phyloP scores from a whole-genome alignment of 2,797 vertebrate genomes.

The Halcyon badia region DNA sequence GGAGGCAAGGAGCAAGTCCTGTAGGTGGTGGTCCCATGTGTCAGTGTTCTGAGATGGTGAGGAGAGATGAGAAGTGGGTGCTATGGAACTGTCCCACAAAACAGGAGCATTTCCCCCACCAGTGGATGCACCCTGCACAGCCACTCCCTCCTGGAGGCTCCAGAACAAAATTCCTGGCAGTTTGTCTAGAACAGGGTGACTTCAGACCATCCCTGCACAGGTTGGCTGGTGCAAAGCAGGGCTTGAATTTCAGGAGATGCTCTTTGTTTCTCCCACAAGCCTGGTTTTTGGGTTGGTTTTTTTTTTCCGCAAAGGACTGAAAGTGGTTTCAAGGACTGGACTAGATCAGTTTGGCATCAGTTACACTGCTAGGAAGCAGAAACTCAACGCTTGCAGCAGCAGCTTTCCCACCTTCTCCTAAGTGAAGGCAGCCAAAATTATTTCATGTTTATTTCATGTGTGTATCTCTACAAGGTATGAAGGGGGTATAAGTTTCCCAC shows the following conservation, averaged over 20 bases:
- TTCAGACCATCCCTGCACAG: neutral
- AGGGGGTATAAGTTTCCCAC: neutral
- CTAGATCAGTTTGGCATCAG: neutral
- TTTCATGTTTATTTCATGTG: neutral
- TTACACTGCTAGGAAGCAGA: neutral
- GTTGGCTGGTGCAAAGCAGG: neutral
- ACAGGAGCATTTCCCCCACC: accelerated
- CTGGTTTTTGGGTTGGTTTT: no score
- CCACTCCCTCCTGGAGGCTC: neutral
- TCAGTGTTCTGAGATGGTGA: neutral
- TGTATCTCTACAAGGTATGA: neutral
- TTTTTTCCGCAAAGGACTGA: neutral
- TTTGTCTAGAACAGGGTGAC: neutral
- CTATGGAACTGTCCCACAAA: accelerated
- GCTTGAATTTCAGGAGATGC: neutral
- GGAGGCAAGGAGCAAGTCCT: neutral
- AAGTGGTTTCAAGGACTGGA: neutral
- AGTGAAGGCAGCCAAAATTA: neutral
- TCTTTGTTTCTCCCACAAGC: neutral
- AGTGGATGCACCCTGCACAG: neutral
- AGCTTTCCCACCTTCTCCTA: neutral
- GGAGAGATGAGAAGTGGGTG: neutral
- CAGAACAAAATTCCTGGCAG: neutral
- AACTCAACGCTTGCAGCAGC: neutral
- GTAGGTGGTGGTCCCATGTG: accelerated